Conservation (phyloP, 2,797 vertebrate species). For the Ctenosaura bakeri region DNA sequence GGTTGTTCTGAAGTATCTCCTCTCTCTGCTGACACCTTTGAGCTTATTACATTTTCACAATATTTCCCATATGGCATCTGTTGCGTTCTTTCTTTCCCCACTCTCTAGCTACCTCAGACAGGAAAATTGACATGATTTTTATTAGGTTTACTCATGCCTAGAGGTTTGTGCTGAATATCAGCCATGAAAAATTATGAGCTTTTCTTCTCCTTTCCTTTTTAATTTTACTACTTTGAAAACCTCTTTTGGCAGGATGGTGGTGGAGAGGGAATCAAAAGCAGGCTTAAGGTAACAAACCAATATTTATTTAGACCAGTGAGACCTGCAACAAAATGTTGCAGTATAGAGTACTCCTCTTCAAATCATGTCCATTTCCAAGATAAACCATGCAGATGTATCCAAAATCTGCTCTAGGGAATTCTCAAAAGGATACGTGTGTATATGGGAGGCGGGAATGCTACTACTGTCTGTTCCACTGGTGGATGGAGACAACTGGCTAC, state of each 20-base stretch:
- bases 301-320: background rate
- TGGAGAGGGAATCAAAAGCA: background rate
- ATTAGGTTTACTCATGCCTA: conserved; percentile 44
- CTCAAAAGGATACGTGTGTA: no score
- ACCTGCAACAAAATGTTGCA: background rate
- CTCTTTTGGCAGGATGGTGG: background rate
- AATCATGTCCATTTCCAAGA: background rate
- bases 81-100: background rate
- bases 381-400: background rate
- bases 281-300: background rate
- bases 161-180: conserved; percentile 2
- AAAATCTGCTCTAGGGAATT: no score
- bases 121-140: conserved; percentile 33
- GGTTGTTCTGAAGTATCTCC: background rate
- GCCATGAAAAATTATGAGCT: background rate
- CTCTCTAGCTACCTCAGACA: background rate
- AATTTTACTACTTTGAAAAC: conserved; percentile 15
- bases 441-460: no score
- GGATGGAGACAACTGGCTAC: background rate
- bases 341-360: background rate
- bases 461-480: background rate
- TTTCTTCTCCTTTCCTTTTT: conserved; percentile 1
- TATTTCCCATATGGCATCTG: conserved; percentile 38
- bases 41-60: conserved; percentile 41
- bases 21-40: conserved; percentile 9